Evolutionary conservation across 2,797 vertebrate species (phyloP).

Genomic region (Acrossocheilus wenchowensis): DNA sequence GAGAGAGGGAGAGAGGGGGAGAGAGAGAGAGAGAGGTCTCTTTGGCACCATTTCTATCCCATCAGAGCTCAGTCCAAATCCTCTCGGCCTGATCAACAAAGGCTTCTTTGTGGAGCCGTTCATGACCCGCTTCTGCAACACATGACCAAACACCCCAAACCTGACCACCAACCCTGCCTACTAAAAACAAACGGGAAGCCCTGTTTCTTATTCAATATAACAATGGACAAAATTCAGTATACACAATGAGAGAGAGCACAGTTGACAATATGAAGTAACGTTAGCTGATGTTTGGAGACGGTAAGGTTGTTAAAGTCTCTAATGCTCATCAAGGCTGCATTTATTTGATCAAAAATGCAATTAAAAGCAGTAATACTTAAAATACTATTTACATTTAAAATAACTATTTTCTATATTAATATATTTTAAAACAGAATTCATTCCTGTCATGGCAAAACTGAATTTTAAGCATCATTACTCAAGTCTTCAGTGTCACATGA

Average conservation of each 20-base stretch:
- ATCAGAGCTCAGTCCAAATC: slow-evolving; percentile 32
- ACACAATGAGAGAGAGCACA: neutral
- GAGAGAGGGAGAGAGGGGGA: neutral
- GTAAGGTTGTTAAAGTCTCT: neutral
- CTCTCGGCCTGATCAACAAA: slow-evolving; percentile 32
- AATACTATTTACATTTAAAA: neutral
- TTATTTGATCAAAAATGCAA: neutral
- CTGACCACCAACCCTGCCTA: neutral
- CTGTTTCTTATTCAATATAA: neutral
- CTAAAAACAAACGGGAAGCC: neutral
- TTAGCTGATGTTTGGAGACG: neutral
- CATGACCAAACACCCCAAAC: slow-evolving; percentile 30
- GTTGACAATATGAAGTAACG: neutral
- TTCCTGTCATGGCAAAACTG: neutral
- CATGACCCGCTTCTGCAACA: neutral
- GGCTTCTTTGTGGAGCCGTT: slow-evolving; percentile 26
- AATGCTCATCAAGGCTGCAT: neutral
- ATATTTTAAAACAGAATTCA: neutral
- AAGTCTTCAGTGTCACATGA: neutral
- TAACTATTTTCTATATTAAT: neutral
- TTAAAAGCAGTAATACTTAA: neutral
- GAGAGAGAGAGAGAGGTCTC: neutral
- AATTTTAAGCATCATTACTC: neutral
- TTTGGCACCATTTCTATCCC: slow-evolving; percentile 31
- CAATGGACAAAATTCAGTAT: neutral